Conservation (phyloP, 2,113 vertebrate genomes). For the Eira barbara region DNA sequence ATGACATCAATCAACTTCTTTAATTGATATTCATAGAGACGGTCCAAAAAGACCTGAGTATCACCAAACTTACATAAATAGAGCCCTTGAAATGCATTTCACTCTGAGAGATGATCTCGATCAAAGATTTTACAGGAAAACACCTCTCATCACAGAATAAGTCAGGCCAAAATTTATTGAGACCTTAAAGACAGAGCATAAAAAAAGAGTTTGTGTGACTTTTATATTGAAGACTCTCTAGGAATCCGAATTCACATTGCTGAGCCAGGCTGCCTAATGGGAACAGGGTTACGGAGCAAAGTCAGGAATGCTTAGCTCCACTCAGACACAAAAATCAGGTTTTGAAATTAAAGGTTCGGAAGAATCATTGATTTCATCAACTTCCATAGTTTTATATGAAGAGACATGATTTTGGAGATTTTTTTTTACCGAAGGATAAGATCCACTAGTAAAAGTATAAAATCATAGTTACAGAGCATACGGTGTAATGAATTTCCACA, state of each 20-base stretch:
- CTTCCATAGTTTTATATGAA: not conserved
- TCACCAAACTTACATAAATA: not conserved
- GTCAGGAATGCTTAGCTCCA: not conserved
- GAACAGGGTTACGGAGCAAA: not conserved
- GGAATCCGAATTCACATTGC: not conserved
- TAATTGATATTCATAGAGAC: fast-evolving
- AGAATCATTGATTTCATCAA: not conserved
- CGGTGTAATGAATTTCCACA: not conserved
- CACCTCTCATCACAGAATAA: not conserved
- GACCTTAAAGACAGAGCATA: not conserved
- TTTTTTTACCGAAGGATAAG: not conserved
- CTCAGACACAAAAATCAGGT: not conserved
- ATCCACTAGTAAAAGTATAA: not conserved
- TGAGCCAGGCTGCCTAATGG: not conserved
- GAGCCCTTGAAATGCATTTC: no score
- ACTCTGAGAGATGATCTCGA: not conserved
- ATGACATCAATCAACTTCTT: not conserved
- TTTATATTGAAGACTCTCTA: not conserved
- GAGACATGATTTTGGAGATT: not conserved
- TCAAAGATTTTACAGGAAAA: not conserved
- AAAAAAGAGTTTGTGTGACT: not conserved
- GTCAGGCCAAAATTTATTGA: not conserved
- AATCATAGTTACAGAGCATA: not conserved
- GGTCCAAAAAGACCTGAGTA: not conserved
- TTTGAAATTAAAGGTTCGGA: not conserved